A percentile compares a stretch with the other conserved stretches of the same genome.
phyloP scores from a whole-genome alignment of 2,888 invertebrate genomes.

The Desoria tigrina region DNA sequence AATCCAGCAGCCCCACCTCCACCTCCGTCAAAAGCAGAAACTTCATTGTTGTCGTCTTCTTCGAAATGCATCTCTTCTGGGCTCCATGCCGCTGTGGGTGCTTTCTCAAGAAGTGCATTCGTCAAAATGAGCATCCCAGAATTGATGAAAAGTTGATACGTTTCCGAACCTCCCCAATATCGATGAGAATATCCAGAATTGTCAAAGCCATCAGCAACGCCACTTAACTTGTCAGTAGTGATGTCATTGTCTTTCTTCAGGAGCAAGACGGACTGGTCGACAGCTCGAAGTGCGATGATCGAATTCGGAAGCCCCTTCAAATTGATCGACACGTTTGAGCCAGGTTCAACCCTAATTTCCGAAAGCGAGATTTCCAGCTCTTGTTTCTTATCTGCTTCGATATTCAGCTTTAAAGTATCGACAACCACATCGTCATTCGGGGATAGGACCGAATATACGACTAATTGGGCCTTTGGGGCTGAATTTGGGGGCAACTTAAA shows the following conservation, averaged over 20 bases:
- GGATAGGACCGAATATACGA: conserved; percentile 70
- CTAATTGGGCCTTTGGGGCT: conserved; percentile 75
- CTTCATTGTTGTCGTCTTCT: too few species aligned
- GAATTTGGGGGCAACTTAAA: conserved; percentile 66
- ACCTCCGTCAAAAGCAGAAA: not conserved
- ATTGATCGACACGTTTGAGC: conserved; percentile 72
- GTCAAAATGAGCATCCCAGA: conserved; percentile 35
- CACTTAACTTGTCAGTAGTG: conserved; percentile 62
- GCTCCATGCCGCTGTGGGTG: not conserved
- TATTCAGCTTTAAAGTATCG: conserved; percentile 78
- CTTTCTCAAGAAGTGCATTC: conserved; percentile 28
- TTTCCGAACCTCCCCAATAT: conserved; percentile 37
- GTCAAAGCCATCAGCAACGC: conserved; percentile 64
- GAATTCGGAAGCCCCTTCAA: conserved; percentile 81
- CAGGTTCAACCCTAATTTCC: conserved; percentile 70
- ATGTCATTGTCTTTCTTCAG: conserved; percentile 73
- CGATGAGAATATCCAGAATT: conserved; percentile 10
- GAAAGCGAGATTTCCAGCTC: conserved; percentile 66
- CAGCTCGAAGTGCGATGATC: conserved; percentile 80
- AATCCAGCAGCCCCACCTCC: not conserved
- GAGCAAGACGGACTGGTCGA: conserved; percentile 77
- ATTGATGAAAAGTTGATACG: conserved; percentile 37
- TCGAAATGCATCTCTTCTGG: too few species aligned
- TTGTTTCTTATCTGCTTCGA: conserved; percentile 76
- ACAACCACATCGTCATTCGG: conserved; percentile 74